Evolutionary conservation across 2,888 invertebrate species (phyloP).

Genomic region (Oligia latruncula): DNA sequence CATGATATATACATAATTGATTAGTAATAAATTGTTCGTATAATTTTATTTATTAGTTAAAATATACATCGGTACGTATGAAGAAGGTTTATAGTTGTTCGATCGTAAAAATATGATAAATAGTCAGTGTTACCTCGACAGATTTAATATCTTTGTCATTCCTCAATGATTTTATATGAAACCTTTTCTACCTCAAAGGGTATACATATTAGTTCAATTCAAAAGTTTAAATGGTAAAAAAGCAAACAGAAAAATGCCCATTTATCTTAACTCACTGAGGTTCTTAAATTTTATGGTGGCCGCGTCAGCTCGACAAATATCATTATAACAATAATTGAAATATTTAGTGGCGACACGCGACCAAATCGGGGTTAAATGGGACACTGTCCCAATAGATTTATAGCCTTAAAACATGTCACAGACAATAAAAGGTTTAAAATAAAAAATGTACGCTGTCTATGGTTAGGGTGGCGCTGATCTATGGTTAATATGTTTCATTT

Average conservation of each 20-base stretch:
- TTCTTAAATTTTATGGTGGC: slow-evolving; percentile 74
- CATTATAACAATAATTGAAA: slow-evolving; percentile 84
- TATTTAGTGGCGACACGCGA: slow-evolving; percentile 84
- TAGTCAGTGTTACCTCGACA: slow-evolving; percentile 41
- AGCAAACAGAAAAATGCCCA: slow-evolving; percentile 65
- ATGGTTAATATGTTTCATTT: slow-evolving; percentile 35
- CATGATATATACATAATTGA: slow-evolving; percentile 49
- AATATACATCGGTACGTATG: slow-evolving; percentile 40
- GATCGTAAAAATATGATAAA: slow-evolving; percentile 59
- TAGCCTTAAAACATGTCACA: slow-evolving; percentile 62
- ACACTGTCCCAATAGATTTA: slow-evolving; percentile 74
- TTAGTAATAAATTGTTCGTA: slow-evolving; percentile 49
- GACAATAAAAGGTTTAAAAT: slow-evolving; percentile 58
- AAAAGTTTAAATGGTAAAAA: slow-evolving; percentile 59
- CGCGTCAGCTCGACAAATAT: slow-evolving; percentile 74
- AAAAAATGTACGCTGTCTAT: slow-evolving; percentile 37
- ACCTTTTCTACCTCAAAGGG: slow-evolving; percentile 16
- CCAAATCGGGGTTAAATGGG: slow-evolving; percentile 73
- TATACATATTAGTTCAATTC: slow-evolving; percentile 36
- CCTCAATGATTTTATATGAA: slow-evolving; percentile 28
- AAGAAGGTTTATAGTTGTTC: slow-evolving; percentile 47
- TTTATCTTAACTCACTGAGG: slow-evolving; percentile 68
- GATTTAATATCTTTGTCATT: slow-evolving; percentile 51
- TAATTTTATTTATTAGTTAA: slow-evolving; percentile 58
- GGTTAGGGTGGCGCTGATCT: slow-evolving; percentile 28